phyloP scores from a whole-genome alignment of 2,888 invertebrate species.

The Dione vanillae region DNA sequence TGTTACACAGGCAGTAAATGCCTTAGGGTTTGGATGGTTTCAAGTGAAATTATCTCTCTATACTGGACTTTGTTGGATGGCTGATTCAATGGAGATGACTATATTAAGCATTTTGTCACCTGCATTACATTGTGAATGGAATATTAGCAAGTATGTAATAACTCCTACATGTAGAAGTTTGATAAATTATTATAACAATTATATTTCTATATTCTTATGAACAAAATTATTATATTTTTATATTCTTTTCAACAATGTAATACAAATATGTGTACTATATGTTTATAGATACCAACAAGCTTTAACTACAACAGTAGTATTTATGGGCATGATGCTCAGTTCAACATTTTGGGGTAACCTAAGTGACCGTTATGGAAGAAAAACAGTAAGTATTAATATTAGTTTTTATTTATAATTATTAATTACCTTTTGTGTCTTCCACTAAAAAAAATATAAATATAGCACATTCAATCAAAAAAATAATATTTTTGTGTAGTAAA shows the following conservation, averaged over 20 bases:
- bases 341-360: constrained; percentile 98
- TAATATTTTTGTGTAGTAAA: no score
- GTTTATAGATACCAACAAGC: constrained; percentile 92
- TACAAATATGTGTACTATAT: neutral
- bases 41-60: constrained; percentile 94
- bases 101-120: constrained; percentile 97
- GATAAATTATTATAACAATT: neutral
- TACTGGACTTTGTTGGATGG: constrained; percentile 97
- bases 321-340: constrained; percentile 98
- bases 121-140: constrained; percentile 97
- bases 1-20: constrained; percentile 93
- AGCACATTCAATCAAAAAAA: no score
- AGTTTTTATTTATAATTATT: no score
- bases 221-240: neutral
- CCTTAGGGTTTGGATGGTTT: constrained; percentile 94
- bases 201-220: no score
- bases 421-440: no score
- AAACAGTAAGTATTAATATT: constrained; percentile 85
- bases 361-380: constrained; percentile 96
- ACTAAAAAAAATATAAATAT: no score
- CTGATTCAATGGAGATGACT: constrained; percentile 99
- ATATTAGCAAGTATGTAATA: constrained; percentile 87
- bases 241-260: no score
- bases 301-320: constrained; percentile 96
- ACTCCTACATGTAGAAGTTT: no score